A percentile compares a stretch with the other conserved stretches of the same genome.
phyloP scores from a whole-genome alignment of 2,888 invertebrate genomes.

The Hirtodrosophila histrioides region DNA sequence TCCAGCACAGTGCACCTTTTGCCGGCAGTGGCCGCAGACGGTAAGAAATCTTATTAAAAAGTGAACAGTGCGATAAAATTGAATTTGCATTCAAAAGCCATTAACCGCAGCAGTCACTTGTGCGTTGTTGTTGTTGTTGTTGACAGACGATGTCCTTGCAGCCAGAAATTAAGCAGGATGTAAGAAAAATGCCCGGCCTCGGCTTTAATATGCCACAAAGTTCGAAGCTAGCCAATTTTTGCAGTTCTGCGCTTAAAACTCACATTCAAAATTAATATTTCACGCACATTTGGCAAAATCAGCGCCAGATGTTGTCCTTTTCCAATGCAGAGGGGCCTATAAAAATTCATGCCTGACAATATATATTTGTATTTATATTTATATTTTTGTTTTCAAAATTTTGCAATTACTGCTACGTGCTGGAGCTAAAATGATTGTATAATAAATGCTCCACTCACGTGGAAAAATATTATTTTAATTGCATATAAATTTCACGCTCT shows the following conservation, averaged over 20 bases:
- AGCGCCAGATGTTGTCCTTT: conserved; percentile 44
- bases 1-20: conserved; percentile 79
- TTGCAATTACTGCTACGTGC: conserved; percentile 35
- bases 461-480: conserved; percentile 74
- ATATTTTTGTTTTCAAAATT: neutral
- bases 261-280: conserved; percentile 59
- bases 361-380: conserved; percentile 10
- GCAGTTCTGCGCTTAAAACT: conserved; percentile 32
- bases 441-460: conserved; percentile 49
- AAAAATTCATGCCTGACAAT: conserved; percentile 30
- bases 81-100: conserved; percentile 84
- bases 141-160: conserved; percentile 58
- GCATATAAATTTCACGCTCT: conserved; percentile 74
- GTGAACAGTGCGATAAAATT: conserved; percentile 83
- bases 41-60: conserved; percentile 82
- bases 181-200: conserved; percentile 15
- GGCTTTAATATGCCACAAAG: conserved; percentile 37
- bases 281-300: conserved; percentile 53
- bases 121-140: conserved; percentile 33
- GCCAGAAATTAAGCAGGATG: conserved; percentile 69
- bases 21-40: conserved; percentile 36
- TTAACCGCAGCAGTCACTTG: conserved; percentile 83
- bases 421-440: conserved; percentile 18
- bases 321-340: conserved; percentile 2
- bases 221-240: conserved; percentile 30